Conservation (phyloP, 2,888 invertebrate species). For the Drosophila austrosaltans region DNA sequence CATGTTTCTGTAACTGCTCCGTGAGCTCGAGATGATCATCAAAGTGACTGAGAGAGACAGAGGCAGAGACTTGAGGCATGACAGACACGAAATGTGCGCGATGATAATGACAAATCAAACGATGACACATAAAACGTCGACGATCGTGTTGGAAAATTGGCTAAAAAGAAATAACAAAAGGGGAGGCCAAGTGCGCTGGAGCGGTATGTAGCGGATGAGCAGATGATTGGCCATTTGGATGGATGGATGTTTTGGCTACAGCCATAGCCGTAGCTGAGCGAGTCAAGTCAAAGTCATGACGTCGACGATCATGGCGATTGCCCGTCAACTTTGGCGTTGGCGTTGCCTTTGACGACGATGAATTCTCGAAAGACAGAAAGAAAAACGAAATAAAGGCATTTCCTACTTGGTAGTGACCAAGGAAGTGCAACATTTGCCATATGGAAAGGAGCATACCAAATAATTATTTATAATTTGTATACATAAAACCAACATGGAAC, state of each 20-base stretch:
- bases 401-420: conserved; percentile 7
- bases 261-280: background rate
- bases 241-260: conserved; percentile 29
- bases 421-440: conserved; percentile 42
- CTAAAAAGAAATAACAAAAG: conserved; percentile 18
- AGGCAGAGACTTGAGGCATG: conserved; percentile 29
- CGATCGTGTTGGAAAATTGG: conserved; percentile 78
- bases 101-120: conserved; percentile 81
- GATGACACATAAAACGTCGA: conserved; percentile 76
- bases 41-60: conserved; percentile 9
- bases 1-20: conserved; percentile 66
- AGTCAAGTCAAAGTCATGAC: conserved; percentile 36
- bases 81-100: conserved; percentile 71
- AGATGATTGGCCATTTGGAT: conserved; percentile 71
- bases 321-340: conserved; percentile 36
- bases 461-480: conserved; percentile 73
- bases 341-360: conserved; percentile 60
- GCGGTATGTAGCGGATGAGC: conserved; percentile 32
- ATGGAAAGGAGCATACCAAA: conserved; percentile 46
- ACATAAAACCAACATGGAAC: conserved; percentile 26
- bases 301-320: conserved; percentile 48
- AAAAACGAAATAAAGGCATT: conserved; percentile 33
- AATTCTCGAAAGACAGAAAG: background rate
- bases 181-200: conserved; percentile 14
- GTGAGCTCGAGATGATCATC: conserved; percentile 21